Evolutionary conservation across 2,888 invertebrate species (phyloP).

Genomic region (Brachypalpus laphriformis): DNA sequence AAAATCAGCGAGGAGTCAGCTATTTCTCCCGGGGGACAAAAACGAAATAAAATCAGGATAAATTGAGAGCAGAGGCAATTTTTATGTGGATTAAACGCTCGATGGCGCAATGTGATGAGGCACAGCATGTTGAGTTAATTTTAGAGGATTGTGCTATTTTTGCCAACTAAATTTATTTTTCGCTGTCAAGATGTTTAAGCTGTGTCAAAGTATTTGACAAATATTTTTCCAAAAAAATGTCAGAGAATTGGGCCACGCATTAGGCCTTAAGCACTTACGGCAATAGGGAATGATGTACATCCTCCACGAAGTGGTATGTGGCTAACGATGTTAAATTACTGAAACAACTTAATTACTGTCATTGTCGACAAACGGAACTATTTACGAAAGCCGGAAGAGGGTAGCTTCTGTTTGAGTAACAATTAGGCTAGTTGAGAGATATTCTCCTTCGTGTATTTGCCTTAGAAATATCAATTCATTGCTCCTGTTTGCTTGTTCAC

Average conservation of each 20-base stretch:
- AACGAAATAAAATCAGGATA: neutral
- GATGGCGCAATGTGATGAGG: constrained; percentile 1
- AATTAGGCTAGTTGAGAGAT: constrained; percentile 12
- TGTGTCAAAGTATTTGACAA: neutral
- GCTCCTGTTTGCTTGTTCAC: constrained; percentile 5
- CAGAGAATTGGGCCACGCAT: neutral
- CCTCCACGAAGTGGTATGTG: neutral
- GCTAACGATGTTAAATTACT: constrained; percentile 6
- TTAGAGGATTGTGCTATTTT: neutral
- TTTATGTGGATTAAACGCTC: constrained; percentile 25
- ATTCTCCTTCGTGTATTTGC: neutral
- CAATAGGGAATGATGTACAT: neutral
- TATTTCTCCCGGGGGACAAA: neutral
- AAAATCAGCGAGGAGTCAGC: constrained; percentile 14
- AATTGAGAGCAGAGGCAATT: constrained; percentile 12
- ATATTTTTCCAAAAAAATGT: neutral
- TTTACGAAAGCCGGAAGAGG: neutral
- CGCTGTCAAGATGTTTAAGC: neutral
- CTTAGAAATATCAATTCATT: neutral
- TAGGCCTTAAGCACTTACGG: too few relatives aligned
- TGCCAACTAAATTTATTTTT: neutral
- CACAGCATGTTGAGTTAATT: neutral
- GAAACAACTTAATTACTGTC: constrained; percentile 19
- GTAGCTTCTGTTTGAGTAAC: constrained; percentile 18
- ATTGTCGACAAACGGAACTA: neutral